Conservation (phyloP, 2,888 invertebrate species). For the Pterostichus madidus region DNA sequence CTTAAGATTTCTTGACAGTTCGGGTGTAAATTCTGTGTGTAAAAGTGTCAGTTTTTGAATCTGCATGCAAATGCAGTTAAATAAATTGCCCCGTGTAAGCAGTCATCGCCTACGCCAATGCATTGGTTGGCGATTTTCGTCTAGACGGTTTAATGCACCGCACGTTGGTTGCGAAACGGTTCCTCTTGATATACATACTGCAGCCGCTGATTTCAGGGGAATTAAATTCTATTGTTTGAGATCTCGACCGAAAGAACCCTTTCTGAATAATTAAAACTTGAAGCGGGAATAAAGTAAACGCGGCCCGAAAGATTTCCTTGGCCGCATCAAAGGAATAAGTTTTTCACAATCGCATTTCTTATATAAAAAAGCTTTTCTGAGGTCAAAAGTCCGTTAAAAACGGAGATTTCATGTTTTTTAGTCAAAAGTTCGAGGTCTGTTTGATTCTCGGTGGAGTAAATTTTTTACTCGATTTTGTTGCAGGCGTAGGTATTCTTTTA, state of each 20-base stretch:
- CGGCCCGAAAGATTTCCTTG: conserved; percentile 51
- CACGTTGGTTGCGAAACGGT: conserved; percentile 53
- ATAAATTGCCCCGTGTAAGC: too few relatives aligned
- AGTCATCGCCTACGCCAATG: too few relatives aligned
- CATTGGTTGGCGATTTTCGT: not conserved
- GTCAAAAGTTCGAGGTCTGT: conserved; percentile 24
- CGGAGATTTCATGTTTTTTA: conserved; percentile 48
- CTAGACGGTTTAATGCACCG: conserved; percentile 57
- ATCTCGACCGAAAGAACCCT: conserved; percentile 60
- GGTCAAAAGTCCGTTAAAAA: conserved; percentile 56
- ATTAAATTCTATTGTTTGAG: conserved; percentile 67
- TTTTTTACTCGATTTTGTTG: conserved; percentile 45
- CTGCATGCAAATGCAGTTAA: too few relatives aligned
- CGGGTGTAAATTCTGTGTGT: too few relatives aligned
- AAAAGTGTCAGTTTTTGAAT: too few relatives aligned
- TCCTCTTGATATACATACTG: conserved; percentile 22
- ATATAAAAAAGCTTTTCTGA: conserved; percentile 51
- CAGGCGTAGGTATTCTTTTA: conserved; percentile 35
- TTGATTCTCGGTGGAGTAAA: conserved; percentile 6
- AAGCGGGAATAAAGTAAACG: conserved; percentile 59
- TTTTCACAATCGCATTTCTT: conserved; percentile 65
- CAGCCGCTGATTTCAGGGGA: conserved; percentile 65
- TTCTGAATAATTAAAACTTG: conserved; percentile 67
- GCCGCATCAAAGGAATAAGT: conserved; percentile 62
- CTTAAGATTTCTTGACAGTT: too few relatives aligned